These are phyloP conservation scores for Bostrychus sinensis DNA, from an alignment of 2,113 vertebrate species.

Conservation along the genomic window DNA sequence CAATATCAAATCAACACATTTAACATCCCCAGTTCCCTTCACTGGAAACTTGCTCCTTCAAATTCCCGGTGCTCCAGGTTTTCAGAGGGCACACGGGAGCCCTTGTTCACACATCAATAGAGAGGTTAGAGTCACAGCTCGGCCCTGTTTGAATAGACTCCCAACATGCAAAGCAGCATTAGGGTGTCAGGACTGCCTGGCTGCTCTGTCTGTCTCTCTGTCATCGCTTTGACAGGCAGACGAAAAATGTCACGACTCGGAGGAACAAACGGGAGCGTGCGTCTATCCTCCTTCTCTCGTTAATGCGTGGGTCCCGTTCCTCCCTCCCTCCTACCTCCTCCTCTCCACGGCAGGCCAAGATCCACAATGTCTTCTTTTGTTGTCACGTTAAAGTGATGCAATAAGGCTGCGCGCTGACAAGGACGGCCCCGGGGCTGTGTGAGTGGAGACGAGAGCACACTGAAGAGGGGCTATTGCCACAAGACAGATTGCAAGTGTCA, in stretches of 20 bases:
- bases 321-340: slow-evolving; percentile 7
- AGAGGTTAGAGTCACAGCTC: slow-evolving; percentile 65
- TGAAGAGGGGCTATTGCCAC: slow-evolving; percentile 80
- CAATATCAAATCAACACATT: neutral
- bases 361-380: slow-evolving; percentile 78
- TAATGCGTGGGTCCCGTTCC: slow-evolving; percentile 73
- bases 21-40: neutral
- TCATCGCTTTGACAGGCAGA: slow-evolving; percentile 74
- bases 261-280: slow-evolving; percentile 39
- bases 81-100: slow-evolving; percentile 1
- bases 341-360: slow-evolving; percentile 49
- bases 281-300: slow-evolving; percentile 37
- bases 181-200: slow-evolving; percentile 65
- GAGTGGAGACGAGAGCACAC: slow-evolving; percentile 64
- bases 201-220: slow-evolving; percentile 62
- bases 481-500: slow-evolving; percentile 85
- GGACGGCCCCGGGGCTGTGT: slow-evolving; percentile 64
- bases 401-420: slow-evolving; percentile 78
- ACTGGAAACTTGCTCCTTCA: neutral
- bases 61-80: neutral
- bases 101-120: slow-evolving; percentile 18
- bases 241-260: slow-evolving; percentile 72
- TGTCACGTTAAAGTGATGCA: slow-evolving; percentile 82
- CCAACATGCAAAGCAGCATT: slow-evolving; percentile 73
- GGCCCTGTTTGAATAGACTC: slow-evolving; percentile 59